Evolutionary conservation across 2,888 invertebrate genomes (phyloP).

Genomic region (Dolichomitus sp.): DNA sequence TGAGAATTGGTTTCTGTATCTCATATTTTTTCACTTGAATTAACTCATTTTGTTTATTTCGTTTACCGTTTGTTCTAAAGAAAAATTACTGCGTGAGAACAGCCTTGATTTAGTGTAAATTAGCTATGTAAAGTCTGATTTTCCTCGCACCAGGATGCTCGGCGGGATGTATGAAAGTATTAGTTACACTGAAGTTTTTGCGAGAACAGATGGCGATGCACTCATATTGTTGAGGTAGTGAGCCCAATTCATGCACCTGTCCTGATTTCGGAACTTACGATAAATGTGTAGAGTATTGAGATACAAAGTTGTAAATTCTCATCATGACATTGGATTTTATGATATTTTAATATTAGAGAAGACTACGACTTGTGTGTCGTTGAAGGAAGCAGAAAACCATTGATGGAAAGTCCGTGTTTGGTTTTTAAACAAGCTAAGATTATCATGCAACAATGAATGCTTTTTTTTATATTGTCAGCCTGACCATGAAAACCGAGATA

Average conservation of each 20-base stretch:
- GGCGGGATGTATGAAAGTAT: neutral
- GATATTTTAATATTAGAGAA: neutral
- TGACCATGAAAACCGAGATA: no score
- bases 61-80: neutral
- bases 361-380: neutral
- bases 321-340: neutral
- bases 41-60: neutral
- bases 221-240: neutral
- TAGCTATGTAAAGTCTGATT: constrained; percentile 1
- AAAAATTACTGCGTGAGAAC: constrained; percentile 13
- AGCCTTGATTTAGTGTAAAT: neutral
- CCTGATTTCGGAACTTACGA: neutral
- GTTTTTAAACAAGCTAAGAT: no score
- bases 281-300: neutral
- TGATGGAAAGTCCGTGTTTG: no score
- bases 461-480: no score
- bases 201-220: neutral
- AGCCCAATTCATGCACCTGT: neutral
- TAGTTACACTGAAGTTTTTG: neutral
- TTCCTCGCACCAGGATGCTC: neutral
- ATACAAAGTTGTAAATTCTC: neutral
- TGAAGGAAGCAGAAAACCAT: neutral
- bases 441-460: no score
- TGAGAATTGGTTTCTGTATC: constrained; percentile 8
- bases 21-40: constrained; percentile 10